Evolutionary conservation across 2,888 invertebrate species (phyloP).

Genomic region (Cyclophora albipunctata): DNA sequence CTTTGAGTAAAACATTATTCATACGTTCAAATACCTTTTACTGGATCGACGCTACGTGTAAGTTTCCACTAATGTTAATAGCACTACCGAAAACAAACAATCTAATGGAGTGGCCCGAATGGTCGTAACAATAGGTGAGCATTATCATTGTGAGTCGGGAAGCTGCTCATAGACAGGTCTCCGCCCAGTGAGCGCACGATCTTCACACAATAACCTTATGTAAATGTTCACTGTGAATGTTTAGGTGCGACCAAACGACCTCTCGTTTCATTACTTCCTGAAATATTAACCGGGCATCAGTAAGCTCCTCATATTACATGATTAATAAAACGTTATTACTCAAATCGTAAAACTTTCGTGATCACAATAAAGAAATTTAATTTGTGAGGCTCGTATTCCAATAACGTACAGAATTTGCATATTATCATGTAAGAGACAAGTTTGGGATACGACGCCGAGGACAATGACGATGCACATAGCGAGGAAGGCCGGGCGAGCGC

Average conservation of each 20-base stretch:
- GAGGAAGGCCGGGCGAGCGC: slow-evolving; percentile 39
- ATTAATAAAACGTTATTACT: slow-evolving; percentile 2
- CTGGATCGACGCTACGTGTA: not conserved
- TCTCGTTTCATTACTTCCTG: slow-evolving; percentile 10
- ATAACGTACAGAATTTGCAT: slow-evolving; percentile 23
- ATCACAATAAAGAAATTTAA: not conserved
- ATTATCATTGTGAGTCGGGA: slow-evolving; percentile 41
- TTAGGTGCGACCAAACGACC: slow-evolving; percentile 19
- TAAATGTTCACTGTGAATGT: slow-evolving; percentile 32
- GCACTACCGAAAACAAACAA: slow-evolving; percentile 56
- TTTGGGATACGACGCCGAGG: slow-evolving; percentile 18
- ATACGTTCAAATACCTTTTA: not conserved
- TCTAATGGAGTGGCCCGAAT: slow-evolving; percentile 42
- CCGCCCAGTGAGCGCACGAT: slow-evolving; percentile 38
- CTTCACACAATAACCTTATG: slow-evolving; percentile 35
- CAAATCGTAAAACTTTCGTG: not conserved
- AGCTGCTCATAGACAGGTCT: slow-evolving; percentile 34
- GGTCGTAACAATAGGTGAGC: slow-evolving; percentile 45
- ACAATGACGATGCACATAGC: slow-evolving; percentile 59
- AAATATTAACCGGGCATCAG: no score
- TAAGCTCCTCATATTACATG: not conserved
- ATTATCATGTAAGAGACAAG: slow-evolving; percentile 15
- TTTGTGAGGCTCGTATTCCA: slow-evolving; percentile 6
- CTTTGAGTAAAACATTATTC: not conserved
- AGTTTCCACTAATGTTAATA: not conserved